Conservation (phyloP, 2,797 vertebrate genomes). For the Toxotes lorentzi region DNA sequence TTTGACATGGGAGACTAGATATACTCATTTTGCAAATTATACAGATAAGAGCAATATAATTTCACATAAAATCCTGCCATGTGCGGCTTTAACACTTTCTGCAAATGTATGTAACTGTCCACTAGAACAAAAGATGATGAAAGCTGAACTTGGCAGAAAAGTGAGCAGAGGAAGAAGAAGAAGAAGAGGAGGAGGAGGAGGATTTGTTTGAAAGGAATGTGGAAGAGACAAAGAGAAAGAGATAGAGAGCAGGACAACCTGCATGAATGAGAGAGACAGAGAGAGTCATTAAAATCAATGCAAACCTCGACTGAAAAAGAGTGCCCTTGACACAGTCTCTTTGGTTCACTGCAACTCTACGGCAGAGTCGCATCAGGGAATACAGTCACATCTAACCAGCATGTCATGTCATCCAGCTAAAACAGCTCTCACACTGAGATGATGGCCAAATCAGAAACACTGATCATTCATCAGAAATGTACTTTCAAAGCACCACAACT, state of each 20-base stretch:
- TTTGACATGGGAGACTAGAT: background rate
- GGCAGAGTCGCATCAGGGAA: conserved; percentile 32
- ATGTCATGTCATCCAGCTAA: background rate
- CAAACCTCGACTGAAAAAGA: conserved; percentile 63
- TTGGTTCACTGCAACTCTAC: conserved; percentile 46
- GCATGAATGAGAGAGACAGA: conserved; percentile 55
- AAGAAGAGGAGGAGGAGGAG: background rate
- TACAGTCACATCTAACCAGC: conserved; percentile 18
- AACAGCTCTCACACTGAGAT: background rate
- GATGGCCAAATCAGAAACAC: background rate
- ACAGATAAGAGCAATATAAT: background rate
- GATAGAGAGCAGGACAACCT: conserved; percentile 24
- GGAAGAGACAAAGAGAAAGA: conserved; percentile 1
- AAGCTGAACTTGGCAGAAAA: background rate
- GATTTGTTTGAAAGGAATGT: conserved; percentile 10
- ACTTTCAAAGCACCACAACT: background rate
- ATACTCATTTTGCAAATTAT: background rate
- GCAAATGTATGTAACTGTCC: background rate
- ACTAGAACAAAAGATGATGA: background rate
- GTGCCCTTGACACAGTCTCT: conserved; percentile 76
- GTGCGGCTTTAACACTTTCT: background rate
- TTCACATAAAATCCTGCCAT: background rate
- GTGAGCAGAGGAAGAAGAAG: background rate
- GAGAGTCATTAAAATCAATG: conserved; percentile 80
- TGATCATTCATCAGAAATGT: background rate